Evolutionary conservation across 2,113 vertebrate genomes (phyloP).

Genomic region (Zingel zingel): DNA sequence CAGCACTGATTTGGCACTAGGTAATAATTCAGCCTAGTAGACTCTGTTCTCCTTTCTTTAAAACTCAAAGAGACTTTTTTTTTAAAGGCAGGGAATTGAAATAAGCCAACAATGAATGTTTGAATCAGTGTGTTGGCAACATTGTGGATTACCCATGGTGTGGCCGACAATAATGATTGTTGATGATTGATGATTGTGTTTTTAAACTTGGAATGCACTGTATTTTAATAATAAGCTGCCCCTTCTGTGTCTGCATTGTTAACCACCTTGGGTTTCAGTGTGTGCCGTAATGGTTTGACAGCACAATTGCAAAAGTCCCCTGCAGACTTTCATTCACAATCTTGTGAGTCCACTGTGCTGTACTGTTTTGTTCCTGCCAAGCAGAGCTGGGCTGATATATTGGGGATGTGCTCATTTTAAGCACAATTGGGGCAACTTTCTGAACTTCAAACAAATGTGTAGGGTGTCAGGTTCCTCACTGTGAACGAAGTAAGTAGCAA

Average conservation of each 20-base stretch:
- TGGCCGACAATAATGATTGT: constrained; percentile 3
- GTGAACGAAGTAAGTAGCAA: constrained; percentile 25
- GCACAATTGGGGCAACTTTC: constrained; percentile 50
- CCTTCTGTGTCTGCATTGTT: constrained; percentile 32
- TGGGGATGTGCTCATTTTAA: constrained; percentile 50
- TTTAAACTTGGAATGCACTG: constrained; percentile 7
- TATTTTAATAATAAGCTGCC: constrained; percentile 33
- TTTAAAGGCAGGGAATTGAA: constrained; percentile 3
- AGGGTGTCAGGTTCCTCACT: constrained; percentile 47
- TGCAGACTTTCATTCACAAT: constrained; percentile 37
- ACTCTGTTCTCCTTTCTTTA: constrained; percentile 1
- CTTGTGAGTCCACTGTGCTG: constrained; percentile 20
- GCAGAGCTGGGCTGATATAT: constrained; percentile 12
- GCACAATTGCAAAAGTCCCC: constrained; percentile 55
- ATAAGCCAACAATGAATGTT: constrained; percentile 10
- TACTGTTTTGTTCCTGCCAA: constrained; percentile 25
- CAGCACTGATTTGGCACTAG: constrained; percentile 49
- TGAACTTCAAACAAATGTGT: constrained; percentile 48
- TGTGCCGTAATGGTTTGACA: constrained; percentile 33
- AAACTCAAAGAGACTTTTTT: constrained; percentile 25
- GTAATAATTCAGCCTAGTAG: constrained; percentile 17
- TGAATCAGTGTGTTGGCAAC: constrained; percentile 20
- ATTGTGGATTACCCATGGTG: not conserved
- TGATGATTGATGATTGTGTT: constrained; percentile 3
- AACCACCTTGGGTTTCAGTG: constrained; percentile 25